A percentile compares a stretch with the other conserved stretches of the same genome.
Evolutionary conservation across 2,113 vertebrate species (phyloP).

Genomic region (Isurus oxyrinchus): DNA sequence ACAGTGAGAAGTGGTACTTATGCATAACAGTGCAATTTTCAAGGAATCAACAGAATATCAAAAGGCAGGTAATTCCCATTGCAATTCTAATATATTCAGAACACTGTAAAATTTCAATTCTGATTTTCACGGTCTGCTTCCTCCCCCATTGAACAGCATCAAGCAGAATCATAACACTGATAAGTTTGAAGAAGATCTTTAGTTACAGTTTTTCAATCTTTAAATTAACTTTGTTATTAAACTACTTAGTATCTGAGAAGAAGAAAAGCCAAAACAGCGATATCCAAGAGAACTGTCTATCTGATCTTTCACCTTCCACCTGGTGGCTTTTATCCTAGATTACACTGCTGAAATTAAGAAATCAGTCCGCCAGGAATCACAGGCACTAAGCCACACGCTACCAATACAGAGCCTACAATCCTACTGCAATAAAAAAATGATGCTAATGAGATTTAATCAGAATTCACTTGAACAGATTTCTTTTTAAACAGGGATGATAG

Average conservation of each 20-base stretch:
- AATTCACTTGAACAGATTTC: neutral
- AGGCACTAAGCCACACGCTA: neutral
- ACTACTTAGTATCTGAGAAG: neutral
- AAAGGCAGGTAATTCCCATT: neutral
- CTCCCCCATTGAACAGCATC: neutral
- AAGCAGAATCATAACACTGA: neutral
- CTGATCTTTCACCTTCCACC: neutral
- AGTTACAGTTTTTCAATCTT: neutral
- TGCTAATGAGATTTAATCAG: neutral
- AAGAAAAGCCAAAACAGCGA: neutral
- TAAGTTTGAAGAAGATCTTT: neutral
- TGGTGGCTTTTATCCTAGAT: neutral
- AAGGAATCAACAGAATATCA: neutral
- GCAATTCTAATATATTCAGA: neutral
- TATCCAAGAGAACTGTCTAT: neutral
- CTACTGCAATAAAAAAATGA: neutral
- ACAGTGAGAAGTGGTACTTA: neutral
- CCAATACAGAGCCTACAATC: neutral
- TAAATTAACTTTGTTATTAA: conserved; percentile 2
- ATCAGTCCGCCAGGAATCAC: neutral
- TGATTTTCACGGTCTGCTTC: neutral
- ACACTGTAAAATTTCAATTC: conserved; percentile 9
- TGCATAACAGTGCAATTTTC: neutral
- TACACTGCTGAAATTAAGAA: neutral
- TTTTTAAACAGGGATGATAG: neutral